Conservation (phyloP, 2,888 invertebrate genomes). For the Corythucha ciliata region DNA sequence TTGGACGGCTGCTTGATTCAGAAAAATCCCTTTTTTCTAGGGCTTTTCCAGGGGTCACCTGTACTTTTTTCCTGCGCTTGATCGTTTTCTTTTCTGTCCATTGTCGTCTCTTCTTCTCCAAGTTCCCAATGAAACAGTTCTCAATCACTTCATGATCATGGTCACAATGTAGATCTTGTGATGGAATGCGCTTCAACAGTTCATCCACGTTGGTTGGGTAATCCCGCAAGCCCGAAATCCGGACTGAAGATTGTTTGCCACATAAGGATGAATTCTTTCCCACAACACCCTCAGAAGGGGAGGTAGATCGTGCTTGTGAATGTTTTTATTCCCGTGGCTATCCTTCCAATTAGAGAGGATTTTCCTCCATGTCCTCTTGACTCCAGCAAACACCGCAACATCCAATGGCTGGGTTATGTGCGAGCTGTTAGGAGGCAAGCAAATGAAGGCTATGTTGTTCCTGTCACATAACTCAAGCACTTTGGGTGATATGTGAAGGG, state of each 20-base stretch:
- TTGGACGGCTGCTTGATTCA: not conserved
- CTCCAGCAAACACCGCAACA: constrained; percentile 34
- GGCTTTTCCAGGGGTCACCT: constrained; percentile 21
- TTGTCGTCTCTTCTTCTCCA: constrained; percentile 18
- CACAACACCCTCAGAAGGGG: constrained; percentile 21
- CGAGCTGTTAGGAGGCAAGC: constrained; percentile 35
- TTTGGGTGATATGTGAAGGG: constrained; percentile 33
- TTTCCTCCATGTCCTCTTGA: constrained; percentile 34
- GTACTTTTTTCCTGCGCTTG: constrained; percentile 20
- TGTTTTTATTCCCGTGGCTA: constrained; percentile 20
- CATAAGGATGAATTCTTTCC: constrained; percentile 16
- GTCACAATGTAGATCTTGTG: constrained; percentile 1
- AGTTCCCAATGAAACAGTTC: constrained; percentile 20
- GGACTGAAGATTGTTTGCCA: constrained; percentile 21
- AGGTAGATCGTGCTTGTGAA: constrained; percentile 28
- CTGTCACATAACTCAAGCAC: constrained; percentile 36
- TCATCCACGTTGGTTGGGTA: constrained; percentile 21
- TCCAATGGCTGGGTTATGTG: constrained; percentile 33
- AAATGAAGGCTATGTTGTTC: constrained; percentile 34
- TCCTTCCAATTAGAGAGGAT: constrained; percentile 30
- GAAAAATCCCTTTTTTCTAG: constrained; percentile 18
- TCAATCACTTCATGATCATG: constrained; percentile 16
- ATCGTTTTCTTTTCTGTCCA: constrained; percentile 19
- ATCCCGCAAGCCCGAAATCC: constrained; percentile 27
- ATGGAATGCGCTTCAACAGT: constrained; percentile 20